These are phyloP conservation scores for Guaruba guarouba DNA, from an alignment of 2,113 vertebrate species.

Conservation along the genomic window DNA sequence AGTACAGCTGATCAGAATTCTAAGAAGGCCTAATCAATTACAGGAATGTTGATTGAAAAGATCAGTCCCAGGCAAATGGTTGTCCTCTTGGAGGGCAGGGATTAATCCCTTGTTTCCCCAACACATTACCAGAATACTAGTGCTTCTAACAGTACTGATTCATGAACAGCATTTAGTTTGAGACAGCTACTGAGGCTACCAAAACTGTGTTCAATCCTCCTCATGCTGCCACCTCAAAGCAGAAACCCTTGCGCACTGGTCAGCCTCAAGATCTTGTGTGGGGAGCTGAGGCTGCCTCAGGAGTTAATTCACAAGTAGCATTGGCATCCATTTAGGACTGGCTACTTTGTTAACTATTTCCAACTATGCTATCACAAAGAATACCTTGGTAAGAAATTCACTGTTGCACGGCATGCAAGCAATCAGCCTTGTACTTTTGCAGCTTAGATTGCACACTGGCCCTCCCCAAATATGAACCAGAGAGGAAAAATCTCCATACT, in stretches of 20 bases:
- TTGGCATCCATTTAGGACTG: background rate
- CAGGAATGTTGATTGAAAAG: background rate
- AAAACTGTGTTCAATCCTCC: background rate
- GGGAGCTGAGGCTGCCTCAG: background rate
- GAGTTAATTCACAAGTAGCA: background rate
- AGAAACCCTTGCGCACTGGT: background rate
- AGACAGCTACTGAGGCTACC: background rate
- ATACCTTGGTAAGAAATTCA: background rate
- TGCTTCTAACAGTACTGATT: background rate
- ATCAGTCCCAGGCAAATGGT: background rate
- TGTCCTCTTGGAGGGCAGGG: background rate
- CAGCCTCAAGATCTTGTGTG: background rate
- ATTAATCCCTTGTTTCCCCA: background rate
- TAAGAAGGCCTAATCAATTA: background rate
- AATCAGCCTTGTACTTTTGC: background rate
- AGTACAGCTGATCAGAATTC: background rate
- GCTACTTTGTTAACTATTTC: background rate
- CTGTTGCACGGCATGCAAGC: background rate
- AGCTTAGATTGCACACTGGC: background rate
- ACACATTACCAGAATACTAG: background rate
- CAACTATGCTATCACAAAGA: background rate
- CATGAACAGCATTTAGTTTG: background rate
- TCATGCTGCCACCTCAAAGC: background rate
- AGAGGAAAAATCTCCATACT: background rate
- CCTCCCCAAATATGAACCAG: rapidly evolving